Evolutionary conservation across 2,888 invertebrate species (phyloP).

Genomic region (Microplitis deprimator): DNA sequence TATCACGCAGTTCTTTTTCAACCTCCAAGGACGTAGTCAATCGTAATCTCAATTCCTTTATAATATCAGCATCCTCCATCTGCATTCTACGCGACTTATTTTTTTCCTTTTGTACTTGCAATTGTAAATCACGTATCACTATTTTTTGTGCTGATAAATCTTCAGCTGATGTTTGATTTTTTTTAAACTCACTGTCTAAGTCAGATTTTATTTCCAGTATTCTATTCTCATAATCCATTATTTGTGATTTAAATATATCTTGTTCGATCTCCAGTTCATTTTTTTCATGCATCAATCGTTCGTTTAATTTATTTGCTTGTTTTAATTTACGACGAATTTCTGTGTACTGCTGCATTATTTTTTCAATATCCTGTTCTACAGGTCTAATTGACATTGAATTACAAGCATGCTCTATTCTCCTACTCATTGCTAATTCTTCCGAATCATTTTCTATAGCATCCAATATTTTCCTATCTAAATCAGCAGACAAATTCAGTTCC

Average conservation of each 20-base stretch:
- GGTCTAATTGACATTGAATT: slow-evolving; percentile 53
- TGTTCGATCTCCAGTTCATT: slow-evolving; percentile 64
- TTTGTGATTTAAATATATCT: slow-evolving; percentile 63
- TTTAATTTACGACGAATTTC: slow-evolving; percentile 53
- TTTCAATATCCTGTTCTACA: slow-evolving; percentile 52
- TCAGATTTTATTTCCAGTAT: slow-evolving; percentile 64
- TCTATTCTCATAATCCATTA: slow-evolving; percentile 64
- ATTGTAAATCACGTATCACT: slow-evolving; percentile 58
- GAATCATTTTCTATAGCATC: slow-evolving; percentile 74
- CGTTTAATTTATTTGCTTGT: slow-evolving; percentile 59
- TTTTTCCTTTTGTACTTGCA: slow-evolving; percentile 60
- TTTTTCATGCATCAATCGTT: slow-evolving; percentile 61
- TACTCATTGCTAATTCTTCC: slow-evolving; percentile 52
- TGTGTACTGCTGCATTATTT: slow-evolving; percentile 54
- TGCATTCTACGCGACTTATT: slow-evolving; percentile 55
- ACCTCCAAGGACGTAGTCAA: slow-evolving; percentile 78
- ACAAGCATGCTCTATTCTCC: slow-evolving; percentile 51
- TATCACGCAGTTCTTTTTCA: slow-evolving; percentile 77
- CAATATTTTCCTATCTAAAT: slow-evolving; percentile 75
- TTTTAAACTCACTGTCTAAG: slow-evolving; percentile 62
- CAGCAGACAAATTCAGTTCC: slow-evolving; percentile 76
- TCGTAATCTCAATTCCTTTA: slow-evolving; percentile 61
- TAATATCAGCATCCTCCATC: slow-evolving; percentile 62
- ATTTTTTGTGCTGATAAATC: slow-evolving; percentile 61
- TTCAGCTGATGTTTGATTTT: slow-evolving; percentile 58